Evolutionary conservation across 1,140 invertebrate genomes (phyloP).

Genomic region (Pseudomyrmex concolor): DNA sequence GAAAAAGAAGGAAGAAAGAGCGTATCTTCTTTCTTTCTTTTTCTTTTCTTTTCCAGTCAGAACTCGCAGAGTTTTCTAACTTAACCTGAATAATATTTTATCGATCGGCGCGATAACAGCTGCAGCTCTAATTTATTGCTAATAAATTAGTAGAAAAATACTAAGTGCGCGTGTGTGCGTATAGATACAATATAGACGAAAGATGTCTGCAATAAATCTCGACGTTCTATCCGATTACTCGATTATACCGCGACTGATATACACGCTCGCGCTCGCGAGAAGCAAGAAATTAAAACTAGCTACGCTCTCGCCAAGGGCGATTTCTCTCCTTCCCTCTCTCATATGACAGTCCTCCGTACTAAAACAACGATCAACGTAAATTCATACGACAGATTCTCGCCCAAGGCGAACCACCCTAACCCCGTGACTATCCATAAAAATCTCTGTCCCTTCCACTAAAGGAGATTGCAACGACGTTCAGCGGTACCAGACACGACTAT

Average conservation of each 20-base stretch:
- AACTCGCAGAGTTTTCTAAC: conserved; percentile 10
- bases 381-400: conserved; percentile 64
- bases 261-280: neutral
- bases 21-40: neutral
- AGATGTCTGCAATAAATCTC: conserved; percentile 25
- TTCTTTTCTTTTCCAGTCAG: neutral
- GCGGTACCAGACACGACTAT: conserved; percentile 62
- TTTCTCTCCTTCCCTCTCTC: no score
- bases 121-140: neutral
- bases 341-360: neutral
- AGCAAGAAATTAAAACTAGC: conserved; percentile 59
- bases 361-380: conserved; percentile 66
- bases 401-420: conserved; percentile 59
- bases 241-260: conserved; percentile 63
- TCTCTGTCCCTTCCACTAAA: conserved; percentile 61
- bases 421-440: conserved; percentile 61
- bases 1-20: neutral
- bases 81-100: conserved; percentile 8
- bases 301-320: neutral
- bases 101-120: conserved; percentile 43
- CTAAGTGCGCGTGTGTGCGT: neutral
- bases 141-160: conserved; percentile 63
- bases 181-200: neutral
- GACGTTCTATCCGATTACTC: conserved; percentile 38
- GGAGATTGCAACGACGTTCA: conserved; percentile 69